Base-by-base conservation (phyloP, 2,797 vertebrate genomes). In the Platalea minor region DNA sequence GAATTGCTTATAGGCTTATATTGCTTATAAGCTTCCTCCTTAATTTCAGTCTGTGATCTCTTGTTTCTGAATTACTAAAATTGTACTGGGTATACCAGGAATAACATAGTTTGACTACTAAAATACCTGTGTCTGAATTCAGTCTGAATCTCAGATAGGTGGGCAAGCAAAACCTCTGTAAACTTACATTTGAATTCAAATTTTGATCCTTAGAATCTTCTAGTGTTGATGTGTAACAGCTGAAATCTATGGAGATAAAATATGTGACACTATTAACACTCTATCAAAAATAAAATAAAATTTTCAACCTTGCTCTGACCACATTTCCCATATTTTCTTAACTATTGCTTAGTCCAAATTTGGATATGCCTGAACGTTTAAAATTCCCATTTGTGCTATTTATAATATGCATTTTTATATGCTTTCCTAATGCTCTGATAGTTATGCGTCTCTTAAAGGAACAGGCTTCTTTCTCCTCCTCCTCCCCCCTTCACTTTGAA, bases 1-100 rank as follows among this genome's bases (percentile, higher is more conserved):
- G 72, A 97, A 97, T 96, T 97, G 95, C 96, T 98, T 95, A 97
- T 97, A 94, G 97, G 95, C 77, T 96, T 97, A 24, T 81, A 89
- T 33, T 89, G 45, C 78, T 96, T 88, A 72, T 81, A 95, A 96
- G 91, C 85, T 95, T 88, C 87, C 83, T 97, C 57, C 72, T 96
- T 96, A 95, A 95, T 96, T 97, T 94, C 57, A 88, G 61, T 89
- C 79, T 78, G 6, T 88, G 94, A 93, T 95, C 91, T 95, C 85
- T 61, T 92, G 74, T 95, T 98, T 95, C 92, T 94, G 83, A 97
- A 85, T 96, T 96, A 94, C 93, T 87, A 67, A 94, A 96, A 93
- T 91, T 95, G 83, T 85, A 87, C 45, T 35, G 17, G 63, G 46
- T 74, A 60, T 59, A 53, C 26, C 26, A 53, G 18, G 13, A 92